Evolutionary conservation across 1,140 invertebrate species (phyloP).

Genomic region (Leptonema lineaticorne): DNA sequence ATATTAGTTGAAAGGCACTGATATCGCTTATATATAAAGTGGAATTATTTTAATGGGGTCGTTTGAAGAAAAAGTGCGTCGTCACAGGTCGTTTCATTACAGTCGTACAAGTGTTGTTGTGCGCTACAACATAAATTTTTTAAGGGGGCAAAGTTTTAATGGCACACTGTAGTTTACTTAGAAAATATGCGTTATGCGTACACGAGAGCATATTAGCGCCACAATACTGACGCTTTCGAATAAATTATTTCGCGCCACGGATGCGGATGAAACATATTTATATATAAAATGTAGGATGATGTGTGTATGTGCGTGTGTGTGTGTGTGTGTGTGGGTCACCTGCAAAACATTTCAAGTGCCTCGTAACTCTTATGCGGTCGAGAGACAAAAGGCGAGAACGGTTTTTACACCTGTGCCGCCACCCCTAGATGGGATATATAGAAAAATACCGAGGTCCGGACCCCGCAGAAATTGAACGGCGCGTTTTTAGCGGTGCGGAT

Average conservation of each 20-base stretch:
- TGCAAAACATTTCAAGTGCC: slow-evolving; percentile 13
- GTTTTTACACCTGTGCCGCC: slow-evolving; percentile 8
- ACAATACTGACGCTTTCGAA: too few relatives aligned
- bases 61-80: not conserved
- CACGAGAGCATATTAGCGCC: too few relatives aligned
- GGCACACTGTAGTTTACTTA: not conserved
- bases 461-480: too few relatives aligned
- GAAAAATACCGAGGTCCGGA: not conserved
- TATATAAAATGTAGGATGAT: not conserved
- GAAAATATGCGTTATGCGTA: not conserved
- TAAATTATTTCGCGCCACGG: not conserved
- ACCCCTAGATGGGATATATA: too few relatives aligned
- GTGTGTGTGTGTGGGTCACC: not conserved
- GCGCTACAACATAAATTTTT: slow-evolving; percentile 11
- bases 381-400: slow-evolving; percentile 11
- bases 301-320: not conserved
- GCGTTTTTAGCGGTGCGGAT: not conserved
- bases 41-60: slow-evolving; percentile 5
- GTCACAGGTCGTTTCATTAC: not conserved
- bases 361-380: slow-evolving; percentile 6
- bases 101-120: not conserved
- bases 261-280: not conserved
- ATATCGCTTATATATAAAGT: too few relatives aligned
- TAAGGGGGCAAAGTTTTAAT: not conserved
- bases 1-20: too few relatives aligned